Conservation (phyloP, 1,140 invertebrate genomes). For the Drepana arcuata region DNA sequence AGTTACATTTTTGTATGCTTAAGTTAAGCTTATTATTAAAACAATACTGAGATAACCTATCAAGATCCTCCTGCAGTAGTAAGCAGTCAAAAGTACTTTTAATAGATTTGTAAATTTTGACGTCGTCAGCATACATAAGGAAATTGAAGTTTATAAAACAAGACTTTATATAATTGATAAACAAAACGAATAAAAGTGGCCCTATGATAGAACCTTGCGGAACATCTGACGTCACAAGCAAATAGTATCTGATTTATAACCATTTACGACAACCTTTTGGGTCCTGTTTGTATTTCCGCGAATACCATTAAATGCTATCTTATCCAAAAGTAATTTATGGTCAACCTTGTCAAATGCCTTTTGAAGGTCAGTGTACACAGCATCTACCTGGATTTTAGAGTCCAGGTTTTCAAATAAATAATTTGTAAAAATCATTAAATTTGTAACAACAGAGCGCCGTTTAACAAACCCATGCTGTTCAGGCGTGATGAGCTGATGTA, state of each 20-base stretch:
- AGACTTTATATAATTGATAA: slow-evolving; percentile 16
- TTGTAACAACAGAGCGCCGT: slow-evolving; percentile 8
- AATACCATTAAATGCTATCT: too few relatives aligned
- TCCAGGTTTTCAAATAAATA: slow-evolving; percentile 7
- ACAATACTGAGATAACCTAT: too few relatives aligned
- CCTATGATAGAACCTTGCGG: slow-evolving; percentile 23
- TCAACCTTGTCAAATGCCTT: slow-evolving; percentile 6
- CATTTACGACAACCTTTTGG: slow-evolving; percentile 4
- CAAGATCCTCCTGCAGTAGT: too few relatives aligned
- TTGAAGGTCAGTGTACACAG: slow-evolving; percentile 8
- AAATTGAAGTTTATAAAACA: slow-evolving; percentile 10
- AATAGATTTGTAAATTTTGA: slow-evolving; percentile 1
- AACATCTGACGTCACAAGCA: too few relatives aligned
- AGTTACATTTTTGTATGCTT: too few relatives aligned
- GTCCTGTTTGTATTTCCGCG: slow-evolving; percentile 6
- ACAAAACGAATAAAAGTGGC: slow-evolving; percentile 22
- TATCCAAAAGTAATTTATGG: slow-evolving; percentile 6
- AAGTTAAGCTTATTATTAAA: too few relatives aligned
- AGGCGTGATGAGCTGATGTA: slow-evolving; percentile 47
- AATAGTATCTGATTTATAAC: too few relatives aligned
- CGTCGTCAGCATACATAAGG: slow-evolving; percentile 4
- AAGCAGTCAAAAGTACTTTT: background rate
- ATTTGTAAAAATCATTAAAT: slow-evolving; percentile 2
- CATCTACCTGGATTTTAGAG: background rate
- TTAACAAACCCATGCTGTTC: too few relatives aligned